phyloP scores from a whole-genome alignment of 2,113 vertebrate genomes.

The Corythoichthys intestinalis region DNA sequence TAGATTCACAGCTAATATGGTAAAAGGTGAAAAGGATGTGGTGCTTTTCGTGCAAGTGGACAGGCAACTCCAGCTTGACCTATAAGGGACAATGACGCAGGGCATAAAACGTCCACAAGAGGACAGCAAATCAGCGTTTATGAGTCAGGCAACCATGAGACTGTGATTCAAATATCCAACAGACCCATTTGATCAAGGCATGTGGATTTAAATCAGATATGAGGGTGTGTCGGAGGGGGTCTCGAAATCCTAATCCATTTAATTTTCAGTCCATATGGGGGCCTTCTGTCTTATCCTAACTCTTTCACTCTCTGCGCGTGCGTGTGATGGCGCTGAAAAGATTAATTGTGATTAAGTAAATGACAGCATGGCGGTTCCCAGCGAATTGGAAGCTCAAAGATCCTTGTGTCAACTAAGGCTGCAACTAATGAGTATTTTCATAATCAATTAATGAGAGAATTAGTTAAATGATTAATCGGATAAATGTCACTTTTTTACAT shows the following conservation, averaged over 20 bases:
- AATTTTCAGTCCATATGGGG: slow-evolving; percentile 38
- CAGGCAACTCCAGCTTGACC: slow-evolving; percentile 94
- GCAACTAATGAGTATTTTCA: no score
- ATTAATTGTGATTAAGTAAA: slow-evolving; percentile 45
- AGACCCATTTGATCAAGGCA: neutral
- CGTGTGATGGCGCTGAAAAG: slow-evolving; percentile 11
- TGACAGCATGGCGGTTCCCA: neutral
- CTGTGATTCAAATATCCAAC: neutral
- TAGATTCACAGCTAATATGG: slow-evolving; percentile 96
- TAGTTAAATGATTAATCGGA: no score
- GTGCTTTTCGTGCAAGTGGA: slow-evolving; percentile 93
- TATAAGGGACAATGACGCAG: slow-evolving; percentile 40
- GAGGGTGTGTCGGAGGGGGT: neutral
- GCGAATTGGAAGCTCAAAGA: neutral
- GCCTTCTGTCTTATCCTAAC: slow-evolving; percentile 13
- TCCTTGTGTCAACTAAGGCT: neutral
- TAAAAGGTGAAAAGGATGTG: slow-evolving; percentile 96
- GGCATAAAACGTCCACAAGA: slow-evolving; percentile 34
- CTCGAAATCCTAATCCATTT: slow-evolving; percentile 43
- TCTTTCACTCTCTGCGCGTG: neutral
- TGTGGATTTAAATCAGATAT: slow-evolving; percentile 18
- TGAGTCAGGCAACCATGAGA: neutral
- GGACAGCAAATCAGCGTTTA: slow-evolving; percentile 32
- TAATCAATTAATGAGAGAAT: no score
- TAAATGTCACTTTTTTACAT: no score